Evolutionary conservation across 2,797 vertebrate species (phyloP).

Genomic region (Brachymystax lenok): DNA sequence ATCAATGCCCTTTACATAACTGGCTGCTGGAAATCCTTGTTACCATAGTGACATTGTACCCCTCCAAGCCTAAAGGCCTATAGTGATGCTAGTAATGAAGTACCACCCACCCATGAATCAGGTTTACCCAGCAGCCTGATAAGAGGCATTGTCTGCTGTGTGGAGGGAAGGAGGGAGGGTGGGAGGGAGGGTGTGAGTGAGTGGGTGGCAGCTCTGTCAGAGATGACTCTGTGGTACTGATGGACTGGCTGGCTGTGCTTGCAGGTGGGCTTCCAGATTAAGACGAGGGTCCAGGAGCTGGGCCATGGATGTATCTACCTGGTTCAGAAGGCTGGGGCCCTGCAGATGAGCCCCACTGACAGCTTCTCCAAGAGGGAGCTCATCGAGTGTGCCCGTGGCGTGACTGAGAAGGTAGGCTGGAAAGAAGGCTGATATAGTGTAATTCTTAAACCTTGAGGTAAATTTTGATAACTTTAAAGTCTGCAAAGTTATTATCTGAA

Average conservation of each 20-base stretch:
- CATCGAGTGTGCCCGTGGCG: conserved; percentile 86
- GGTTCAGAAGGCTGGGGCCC: conserved; percentile 89
- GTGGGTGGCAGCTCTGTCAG: conserved; percentile 13
- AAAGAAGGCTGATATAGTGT: neutral
- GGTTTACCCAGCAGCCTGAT: conserved; percentile 34
- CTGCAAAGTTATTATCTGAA: too few species aligned
- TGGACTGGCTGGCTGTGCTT: conserved; percentile 32
- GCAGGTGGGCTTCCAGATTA: conserved; percentile 89
- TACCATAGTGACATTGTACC: conserved; percentile 74
- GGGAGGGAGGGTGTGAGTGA: conserved; percentile 29
- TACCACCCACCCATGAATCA: conserved; percentile 73
- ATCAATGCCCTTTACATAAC: conserved; percentile 70
- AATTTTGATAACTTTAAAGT: too few species aligned
- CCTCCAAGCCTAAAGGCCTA: conserved; percentile 72
- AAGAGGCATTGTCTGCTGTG: conserved; percentile 34
- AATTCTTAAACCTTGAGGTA: neutral
- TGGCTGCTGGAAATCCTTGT: conserved; percentile 61
- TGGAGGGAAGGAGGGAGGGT: conserved; percentile 33
- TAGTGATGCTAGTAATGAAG: conserved; percentile 73
- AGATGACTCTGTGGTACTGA: neutral
- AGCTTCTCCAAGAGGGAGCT: conserved; percentile 88
- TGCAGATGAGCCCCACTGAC: conserved; percentile 88
- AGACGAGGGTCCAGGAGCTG: conserved; percentile 85
- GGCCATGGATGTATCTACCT: conserved; percentile 90
- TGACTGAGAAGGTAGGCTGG: conserved; percentile 85